A percentile compares a stretch with the other conserved stretches of the same genome.
phyloP scores from a whole-genome alignment of 23 tunicate species.

The Halocynthia roretzi region DNA sequence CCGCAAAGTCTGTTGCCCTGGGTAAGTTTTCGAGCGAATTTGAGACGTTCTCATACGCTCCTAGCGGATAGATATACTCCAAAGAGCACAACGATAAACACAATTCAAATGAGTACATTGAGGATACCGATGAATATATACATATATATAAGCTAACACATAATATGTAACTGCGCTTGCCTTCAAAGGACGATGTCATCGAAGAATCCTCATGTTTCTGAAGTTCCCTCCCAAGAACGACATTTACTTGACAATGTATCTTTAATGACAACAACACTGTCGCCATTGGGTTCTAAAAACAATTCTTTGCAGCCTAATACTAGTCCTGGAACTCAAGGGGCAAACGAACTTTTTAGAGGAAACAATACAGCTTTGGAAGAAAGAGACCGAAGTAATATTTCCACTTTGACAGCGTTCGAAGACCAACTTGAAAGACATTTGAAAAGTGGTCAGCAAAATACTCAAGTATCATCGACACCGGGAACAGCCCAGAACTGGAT shows the following conservation, averaged over 20 bases:
- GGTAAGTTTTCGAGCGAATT: no score
- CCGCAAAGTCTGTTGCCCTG: no score
- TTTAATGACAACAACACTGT: conserved; percentile 48
- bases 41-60: no score
- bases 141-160: no score
- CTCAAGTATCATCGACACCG: background rate
- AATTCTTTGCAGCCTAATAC: conserved; percentile 16
- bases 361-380: background rate
- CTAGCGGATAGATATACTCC: no score
- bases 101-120: no score
- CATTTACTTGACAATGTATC: conserved; percentile 64
- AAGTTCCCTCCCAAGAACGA: background rate
- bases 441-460: background rate
- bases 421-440: background rate
- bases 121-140: no score
- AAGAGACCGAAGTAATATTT: conserved; percentile 6
- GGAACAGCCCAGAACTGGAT: background rate
- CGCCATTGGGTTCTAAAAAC: conserved; percentile 21
- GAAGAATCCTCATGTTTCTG: no score
- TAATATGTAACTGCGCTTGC: no score
- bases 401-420: conserved; percentile 11
- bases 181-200: no score
- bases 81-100: no score
- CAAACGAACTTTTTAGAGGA: background rate
- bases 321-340: conserved; percentile 5